phyloP scores from a whole-genome alignment of 2,888 invertebrate species.

The Caenorhabditis plicata region DNA sequence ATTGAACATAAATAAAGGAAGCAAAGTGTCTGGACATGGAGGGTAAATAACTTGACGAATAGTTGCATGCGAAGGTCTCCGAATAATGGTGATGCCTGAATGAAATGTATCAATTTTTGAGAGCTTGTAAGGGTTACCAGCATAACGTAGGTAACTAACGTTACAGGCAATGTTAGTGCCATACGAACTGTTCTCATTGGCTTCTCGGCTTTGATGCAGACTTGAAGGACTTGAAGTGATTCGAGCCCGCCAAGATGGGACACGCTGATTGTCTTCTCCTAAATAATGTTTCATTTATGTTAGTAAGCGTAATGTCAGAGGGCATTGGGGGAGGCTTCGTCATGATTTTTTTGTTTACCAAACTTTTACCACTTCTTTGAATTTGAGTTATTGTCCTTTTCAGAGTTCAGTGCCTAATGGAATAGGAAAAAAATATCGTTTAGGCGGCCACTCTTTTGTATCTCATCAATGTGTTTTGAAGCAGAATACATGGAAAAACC shows the following conservation, averaged over 20 bases:
- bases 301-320: too few relatives aligned
- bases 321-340: too few relatives aligned
- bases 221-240: conserved; percentile 37
- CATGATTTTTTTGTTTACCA: too few relatives aligned
- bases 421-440: too few relatives aligned
- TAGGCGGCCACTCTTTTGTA: too few relatives aligned
- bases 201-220: conserved; percentile 57
- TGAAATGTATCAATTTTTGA: neutral
- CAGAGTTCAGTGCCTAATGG: too few relatives aligned
- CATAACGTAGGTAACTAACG: conserved; percentile 56
- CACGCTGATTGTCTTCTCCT: conserved; percentile 26
- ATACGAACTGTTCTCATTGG: conserved; percentile 56
- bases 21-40: conserved; percentile 59
- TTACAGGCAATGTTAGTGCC: conserved; percentile 52
- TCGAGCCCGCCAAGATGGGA: conserved; percentile 26
- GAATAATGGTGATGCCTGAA: conserved; percentile 57
- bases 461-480: too few relatives aligned
- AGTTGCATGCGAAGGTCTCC: conserved; percentile 60
- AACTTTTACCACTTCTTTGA: too few relatives aligned
- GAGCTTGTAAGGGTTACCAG: conserved; percentile 13
- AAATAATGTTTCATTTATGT: neutral
- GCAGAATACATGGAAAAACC: too few relatives aligned
- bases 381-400: too few relatives aligned
- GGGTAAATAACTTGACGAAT: conserved; percentile 55
- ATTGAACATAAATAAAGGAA: conserved; percentile 61